Base-by-base conservation (phyloP, 2,113 vertebrate genomes). In the Meles meles region DNA sequence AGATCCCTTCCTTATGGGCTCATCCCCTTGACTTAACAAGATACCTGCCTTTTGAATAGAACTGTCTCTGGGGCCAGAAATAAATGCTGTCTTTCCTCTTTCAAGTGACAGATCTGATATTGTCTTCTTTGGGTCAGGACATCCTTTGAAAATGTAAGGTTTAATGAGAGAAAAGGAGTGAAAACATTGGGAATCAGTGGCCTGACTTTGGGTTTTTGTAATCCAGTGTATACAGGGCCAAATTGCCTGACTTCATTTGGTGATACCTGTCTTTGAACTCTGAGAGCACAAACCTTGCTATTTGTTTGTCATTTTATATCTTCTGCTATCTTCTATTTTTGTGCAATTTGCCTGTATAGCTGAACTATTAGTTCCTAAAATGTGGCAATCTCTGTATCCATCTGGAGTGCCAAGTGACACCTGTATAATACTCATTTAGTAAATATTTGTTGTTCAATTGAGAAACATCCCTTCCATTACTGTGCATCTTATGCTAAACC, bases 111-210 rank as follows among this genome's bases (percentile, higher is more conserved):
- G 76, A 91, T 76, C 23, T 85, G 61, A 81, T n/a, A 67, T 74
- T 91, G 17, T 63, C 92, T 87, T 86, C 31, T 69, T 83, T 65
- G 25, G 18, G 20, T 72, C 42, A 71, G 3, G 59, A 6, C 44
- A 63, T 81, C 25, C 42, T 92, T 67, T 77, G 23, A 81, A 80
- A 92, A 77, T 72, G 2, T 44, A 77, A 90, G 81, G 7, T 93
- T 96, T 91, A 92, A 52, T 55, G 34, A 96, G 27, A 92, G 14
- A 34, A 63, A 93, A 80, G 49, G 91, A 88, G 49, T 77, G 20
- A 84, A 96, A 77, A 83, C 44, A 42, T 39, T 81, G 34, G 69
- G 5, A 57, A 76, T 89, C 59, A 57, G 34, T 81, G 29, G 13
- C 29, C 61, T 39, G 25, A 55, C 57, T 85, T 95, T 44, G 71